These are phyloP conservation scores for Ectropis crepuscularia DNA, from an alignment of 2,888 invertebrate genomes.

Conservation along the genomic window DNA sequence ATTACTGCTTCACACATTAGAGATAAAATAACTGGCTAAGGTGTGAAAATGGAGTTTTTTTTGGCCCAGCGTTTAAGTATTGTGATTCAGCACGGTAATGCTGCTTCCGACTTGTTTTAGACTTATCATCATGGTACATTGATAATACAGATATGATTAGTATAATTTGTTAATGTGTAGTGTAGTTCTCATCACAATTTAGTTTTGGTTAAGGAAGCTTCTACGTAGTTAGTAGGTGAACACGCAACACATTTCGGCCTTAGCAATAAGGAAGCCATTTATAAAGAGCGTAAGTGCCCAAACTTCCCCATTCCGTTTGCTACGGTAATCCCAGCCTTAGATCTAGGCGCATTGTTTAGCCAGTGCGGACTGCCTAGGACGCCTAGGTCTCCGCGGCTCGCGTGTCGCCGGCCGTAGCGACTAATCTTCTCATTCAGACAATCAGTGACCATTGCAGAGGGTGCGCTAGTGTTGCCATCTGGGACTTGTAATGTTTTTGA, in stretches of 20 bases:
- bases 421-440: conserved; percentile 59
- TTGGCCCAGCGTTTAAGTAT: too few relatives aligned
- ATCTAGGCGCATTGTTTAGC: conserved; percentile 8
- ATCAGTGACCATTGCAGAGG: conserved; percentile 45
- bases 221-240: not conserved
- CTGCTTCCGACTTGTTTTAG: too few relatives aligned
- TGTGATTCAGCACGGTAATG: too few relatives aligned
- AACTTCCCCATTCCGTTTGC: conserved; percentile 7
- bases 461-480: conserved; percentile 43
- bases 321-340: not conserved
- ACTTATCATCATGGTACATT: too few relatives aligned
- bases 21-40: too few relatives aligned
- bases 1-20: too few relatives aligned
- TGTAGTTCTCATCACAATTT: too few relatives aligned
- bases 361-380: conserved; percentile 3
- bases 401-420: conserved; percentile 49
- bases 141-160: too few relatives aligned
- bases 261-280: conserved; percentile 11
- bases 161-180: too few relatives aligned
- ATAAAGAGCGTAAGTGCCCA: conserved; percentile 4
- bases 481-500: not conserved
- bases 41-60: too few relatives aligned
- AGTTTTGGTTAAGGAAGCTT: not conserved
- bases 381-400: conserved; percentile 35
- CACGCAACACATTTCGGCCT: not conserved